Conservation (phyloP, 2,888 invertebrate species). For the Myopa testacea region DNA sequence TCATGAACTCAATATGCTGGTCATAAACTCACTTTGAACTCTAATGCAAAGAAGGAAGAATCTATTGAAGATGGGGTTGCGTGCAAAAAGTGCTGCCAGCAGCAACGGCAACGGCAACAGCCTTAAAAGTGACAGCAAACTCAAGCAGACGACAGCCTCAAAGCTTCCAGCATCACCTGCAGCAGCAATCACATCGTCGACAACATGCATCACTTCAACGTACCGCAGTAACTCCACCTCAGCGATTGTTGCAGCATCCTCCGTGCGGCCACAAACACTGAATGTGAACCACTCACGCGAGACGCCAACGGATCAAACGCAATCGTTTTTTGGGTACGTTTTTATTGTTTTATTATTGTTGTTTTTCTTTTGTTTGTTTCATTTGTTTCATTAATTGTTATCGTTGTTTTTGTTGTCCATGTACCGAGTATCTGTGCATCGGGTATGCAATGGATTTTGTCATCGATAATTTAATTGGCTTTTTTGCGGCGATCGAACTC, state of each 20-base stretch:
- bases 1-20: neutral
- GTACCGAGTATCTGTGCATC: constrained; percentile 35
- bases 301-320: constrained; percentile 64
- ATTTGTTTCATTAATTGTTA: constrained; percentile 23
- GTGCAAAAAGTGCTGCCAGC: constrained; percentile 45
- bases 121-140: neutral
- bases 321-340: constrained; percentile 67
- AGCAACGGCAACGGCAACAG: constrained; percentile 2
- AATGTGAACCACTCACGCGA: constrained; percentile 64
- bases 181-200: constrained; percentile 8
- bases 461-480: constrained; percentile 60
- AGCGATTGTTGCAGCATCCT: constrained; percentile 53
- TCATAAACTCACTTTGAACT: neutral
- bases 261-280: constrained; percentile 63
- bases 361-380: constrained; percentile 25
- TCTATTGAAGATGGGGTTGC: constrained; percentile 43
- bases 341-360: constrained; percentile 46
- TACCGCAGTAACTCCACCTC: constrained; percentile 63
- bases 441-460: constrained; percentile 56
- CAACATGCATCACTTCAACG: constrained; percentile 41
- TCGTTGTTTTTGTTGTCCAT: constrained; percentile 7
- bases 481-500: constrained; percentile 17
- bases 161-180: constrained; percentile 6
- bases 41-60: neutral
- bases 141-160: neutral